Evolutionary conservation across 1,140 invertebrate species (phyloP).

Genomic region (Drosophila lacertosa): DNA sequence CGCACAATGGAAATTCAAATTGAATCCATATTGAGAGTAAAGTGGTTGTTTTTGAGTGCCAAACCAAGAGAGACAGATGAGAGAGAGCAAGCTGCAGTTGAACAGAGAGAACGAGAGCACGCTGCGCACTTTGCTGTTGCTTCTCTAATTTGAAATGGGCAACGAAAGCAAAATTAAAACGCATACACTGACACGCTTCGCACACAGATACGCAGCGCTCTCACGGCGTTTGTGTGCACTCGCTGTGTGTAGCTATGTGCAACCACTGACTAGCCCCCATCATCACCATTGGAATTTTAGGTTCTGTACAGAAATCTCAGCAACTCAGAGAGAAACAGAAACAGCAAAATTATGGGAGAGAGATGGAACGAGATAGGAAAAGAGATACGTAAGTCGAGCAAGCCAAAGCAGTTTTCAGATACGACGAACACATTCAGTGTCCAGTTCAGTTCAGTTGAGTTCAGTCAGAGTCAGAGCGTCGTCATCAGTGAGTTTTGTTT

Average conservation of each 20-base stretch:
- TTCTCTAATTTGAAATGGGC: conserved; percentile 56
- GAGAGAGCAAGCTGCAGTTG: neutral
- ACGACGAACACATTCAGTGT: conserved; percentile 47
- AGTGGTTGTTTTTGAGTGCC: conserved; percentile 67
- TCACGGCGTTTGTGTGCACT: conserved; percentile 7
- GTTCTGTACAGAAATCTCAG: conserved; percentile 71
- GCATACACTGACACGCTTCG: conserved; percentile 35
- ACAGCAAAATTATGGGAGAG: conserved; percentile 4
- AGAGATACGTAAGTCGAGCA: conserved; percentile 19
- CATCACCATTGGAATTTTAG: conserved; percentile 68
- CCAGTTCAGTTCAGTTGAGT: conserved; percentile 76
- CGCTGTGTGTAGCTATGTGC: conserved; percentile 21
- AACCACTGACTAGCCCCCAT: conserved; percentile 63
- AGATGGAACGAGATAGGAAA: conserved; percentile 14
- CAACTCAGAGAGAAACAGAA: conserved; percentile 16
- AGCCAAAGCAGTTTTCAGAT: conserved; percentile 59
- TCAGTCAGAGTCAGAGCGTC: conserved; percentile 77
- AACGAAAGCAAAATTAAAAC: conserved; percentile 67
- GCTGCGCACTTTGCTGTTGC: conserved; percentile 6
- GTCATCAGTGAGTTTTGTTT: conserved; percentile 80
- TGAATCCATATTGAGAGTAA: conserved; percentile 59
- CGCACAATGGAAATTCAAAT: conserved; percentile 54
- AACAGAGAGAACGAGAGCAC: conserved; percentile 17
- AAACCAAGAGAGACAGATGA: conserved; percentile 2
- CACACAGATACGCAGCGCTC: conserved; percentile 29